phyloP scores from a whole-genome alignment of 2,888 invertebrate genomes.

The Ennomos quercinarius region DNA sequence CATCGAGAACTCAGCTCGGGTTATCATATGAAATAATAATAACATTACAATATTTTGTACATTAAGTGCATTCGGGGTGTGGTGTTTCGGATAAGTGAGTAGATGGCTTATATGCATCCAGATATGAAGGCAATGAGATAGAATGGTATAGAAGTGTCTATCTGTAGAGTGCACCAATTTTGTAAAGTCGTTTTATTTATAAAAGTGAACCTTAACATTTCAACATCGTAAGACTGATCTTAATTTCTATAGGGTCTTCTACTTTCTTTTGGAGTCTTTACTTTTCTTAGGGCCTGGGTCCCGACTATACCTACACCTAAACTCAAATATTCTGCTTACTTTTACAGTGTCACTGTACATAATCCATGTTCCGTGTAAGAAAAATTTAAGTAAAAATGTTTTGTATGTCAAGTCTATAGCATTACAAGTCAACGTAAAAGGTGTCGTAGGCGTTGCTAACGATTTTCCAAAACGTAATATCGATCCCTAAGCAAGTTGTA shows the following conservation, averaged over 20 bases:
- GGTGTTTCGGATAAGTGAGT: constrained; percentile 68
- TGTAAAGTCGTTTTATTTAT: too few species aligned
- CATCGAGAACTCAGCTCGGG: constrained; percentile 63
- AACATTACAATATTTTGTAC: constrained; percentile 82
- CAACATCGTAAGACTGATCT: too few species aligned
- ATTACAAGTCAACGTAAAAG: constrained; percentile 40
- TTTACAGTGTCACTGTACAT: too few species aligned
- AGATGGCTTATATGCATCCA: constrained; percentile 64
- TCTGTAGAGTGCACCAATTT: neutral
- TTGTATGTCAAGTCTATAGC: constrained; percentile 44
- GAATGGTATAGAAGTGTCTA: constrained; percentile 42
- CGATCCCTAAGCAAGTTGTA: constrained; percentile 62
- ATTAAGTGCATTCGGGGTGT: constrained; percentile 78
- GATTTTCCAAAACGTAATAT: constrained; percentile 75
- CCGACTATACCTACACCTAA: too few species aligned
- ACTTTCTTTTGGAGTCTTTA: too few species aligned
- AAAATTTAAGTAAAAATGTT: constrained; percentile 2
- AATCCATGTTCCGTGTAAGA: too few species aligned
- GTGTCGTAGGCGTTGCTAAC: constrained; percentile 76
- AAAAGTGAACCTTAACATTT: too few species aligned
- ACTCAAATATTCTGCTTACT: too few species aligned
- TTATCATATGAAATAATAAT: constrained; percentile 80
- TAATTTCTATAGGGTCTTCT: too few species aligned
- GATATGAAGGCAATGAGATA: constrained; percentile 54
- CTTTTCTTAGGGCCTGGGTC: too few species aligned